Evolutionary conservation across 1,140 invertebrate genomes (phyloP).

Genomic region (Carposina sasakii): DNA sequence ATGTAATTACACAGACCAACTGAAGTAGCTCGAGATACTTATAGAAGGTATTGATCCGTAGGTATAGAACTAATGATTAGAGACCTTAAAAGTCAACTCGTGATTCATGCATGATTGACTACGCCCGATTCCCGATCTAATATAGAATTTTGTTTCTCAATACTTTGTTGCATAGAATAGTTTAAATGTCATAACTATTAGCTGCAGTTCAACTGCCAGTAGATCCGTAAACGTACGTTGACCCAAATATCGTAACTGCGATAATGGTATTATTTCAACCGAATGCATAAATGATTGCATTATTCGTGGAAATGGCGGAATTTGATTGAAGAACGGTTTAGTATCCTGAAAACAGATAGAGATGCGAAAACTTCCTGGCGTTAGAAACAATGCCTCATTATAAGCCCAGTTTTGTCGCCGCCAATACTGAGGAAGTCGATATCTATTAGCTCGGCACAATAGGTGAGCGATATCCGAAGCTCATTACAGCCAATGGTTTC

Average conservation of each 20-base stretch:
- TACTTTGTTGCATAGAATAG: slow-evolving; percentile 13
- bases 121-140: too few relatives aligned
- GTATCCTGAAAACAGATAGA: slow-evolving; percentile 48
- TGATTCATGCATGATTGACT: slow-evolving; percentile 48
- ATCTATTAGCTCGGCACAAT: slow-evolving; percentile 70
- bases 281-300: too few relatives aligned
- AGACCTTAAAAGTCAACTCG: slow-evolving; percentile 43
- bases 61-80: too few relatives aligned
- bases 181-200: slow-evolving; percentile 47
- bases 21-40: too few relatives aligned
- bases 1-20: too few relatives aligned
- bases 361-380: slow-evolving; percentile 45
- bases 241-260: slow-evolving; percentile 32
- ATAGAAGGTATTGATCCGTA: too few relatives aligned
- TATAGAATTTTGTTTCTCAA: too few relatives aligned
- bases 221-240: slow-evolving; percentile 45
- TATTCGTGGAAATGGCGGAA: too few relatives aligned
- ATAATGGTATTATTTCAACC: too few relatives aligned
- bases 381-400: slow-evolving; percentile 66
- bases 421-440: slow-evolving; percentile 66
- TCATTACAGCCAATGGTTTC: slow-evolving; percentile 66
- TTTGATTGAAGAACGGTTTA: slow-evolving; percentile 37
- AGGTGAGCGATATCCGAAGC: slow-evolving; percentile 70
- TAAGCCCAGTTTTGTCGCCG: slow-evolving; percentile 42
- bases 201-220: slow-evolving; percentile 35